Evolutionary conservation across 2,888 invertebrate species (phyloP).

Genomic region (Drosophila anceps): DNA sequence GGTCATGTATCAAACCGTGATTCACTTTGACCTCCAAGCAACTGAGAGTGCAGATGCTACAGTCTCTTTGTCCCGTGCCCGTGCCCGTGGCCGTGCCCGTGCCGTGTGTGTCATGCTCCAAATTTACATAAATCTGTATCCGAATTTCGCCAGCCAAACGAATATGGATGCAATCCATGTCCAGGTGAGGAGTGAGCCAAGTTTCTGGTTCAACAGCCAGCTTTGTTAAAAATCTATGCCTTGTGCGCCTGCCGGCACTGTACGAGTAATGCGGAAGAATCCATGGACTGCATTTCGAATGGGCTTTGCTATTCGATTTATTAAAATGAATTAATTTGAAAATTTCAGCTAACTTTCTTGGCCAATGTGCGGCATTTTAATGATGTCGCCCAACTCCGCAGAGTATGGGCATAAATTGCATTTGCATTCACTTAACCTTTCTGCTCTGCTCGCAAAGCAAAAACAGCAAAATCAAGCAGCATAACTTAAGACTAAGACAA

Average conservation of each 20-base stretch:
- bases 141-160: conserved; percentile 66
- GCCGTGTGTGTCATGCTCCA: conserved; percentile 72
- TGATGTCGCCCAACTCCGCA: conserved; percentile 55
- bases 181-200: conserved; percentile 61
- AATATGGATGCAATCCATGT: conserved; percentile 66
- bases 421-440: conserved; percentile 78
- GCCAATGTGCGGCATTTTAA: conserved; percentile 72
- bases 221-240: conserved; percentile 70
- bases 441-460: conserved; percentile 33
- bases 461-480: conserved; percentile 26
- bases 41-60: conserved; percentile 11
- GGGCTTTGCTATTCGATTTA: conserved; percentile 65
- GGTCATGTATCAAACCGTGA: conserved; percentile 77
- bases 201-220: conserved; percentile 61
- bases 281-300: conserved; percentile 52
- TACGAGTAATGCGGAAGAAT: conserved; percentile 71
- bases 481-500: background rate
- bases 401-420: conserved; percentile 60
- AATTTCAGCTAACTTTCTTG: conserved; percentile 57
- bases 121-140: conserved; percentile 82
- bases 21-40: conserved; percentile 79
- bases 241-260: conserved; percentile 27
- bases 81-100: conserved; percentile 16
- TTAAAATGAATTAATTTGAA: conserved; percentile 82
- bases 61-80: conserved; percentile 30